phyloP scores from a whole-genome alignment of 37 sponge, comb jelly and placozoan genomes.

The Crambe crambe region DNA sequence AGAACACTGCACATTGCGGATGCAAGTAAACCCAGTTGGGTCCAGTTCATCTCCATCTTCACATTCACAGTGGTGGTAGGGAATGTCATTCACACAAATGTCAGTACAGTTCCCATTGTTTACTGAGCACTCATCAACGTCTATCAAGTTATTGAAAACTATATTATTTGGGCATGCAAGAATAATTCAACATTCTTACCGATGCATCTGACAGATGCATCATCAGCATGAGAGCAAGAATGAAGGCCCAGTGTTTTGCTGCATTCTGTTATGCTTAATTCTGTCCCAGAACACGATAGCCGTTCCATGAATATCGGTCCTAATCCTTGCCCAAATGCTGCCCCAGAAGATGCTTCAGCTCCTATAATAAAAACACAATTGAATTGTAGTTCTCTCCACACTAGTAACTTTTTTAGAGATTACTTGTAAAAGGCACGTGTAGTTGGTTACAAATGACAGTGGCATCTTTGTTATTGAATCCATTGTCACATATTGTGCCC shows the following conservation, averaged over 20 bases:
- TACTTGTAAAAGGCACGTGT: not conserved
- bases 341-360: not conserved
- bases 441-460: conserved; percentile 39
- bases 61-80: conserved; percentile 17
- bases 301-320: conserved; percentile 6
- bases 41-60: conserved; percentile 3
- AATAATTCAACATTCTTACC: not conserved
- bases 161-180: not conserved
- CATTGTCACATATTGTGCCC: conserved; percentile 38
- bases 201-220: not conserved
- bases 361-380: not conserved
- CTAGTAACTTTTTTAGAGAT: not conserved
- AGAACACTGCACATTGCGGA: not conserved
- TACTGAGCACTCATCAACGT: not conserved
- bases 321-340: not conserved
- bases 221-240: not conserved
- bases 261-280: not conserved
- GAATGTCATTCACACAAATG: conserved; percentile 2
- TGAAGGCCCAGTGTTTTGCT: not conserved
- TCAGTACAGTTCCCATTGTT: not conserved
- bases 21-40: conserved; percentile 11
- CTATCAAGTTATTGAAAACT: not conserved
- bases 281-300: not conserved
- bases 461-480: conserved; percentile 37
- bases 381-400: not conserved